These are phyloP conservation scores for Hydrozoanthus tunicans DNA, from an alignment of 64 coral and sea anemone species.

Conservation along the genomic window DNA sequence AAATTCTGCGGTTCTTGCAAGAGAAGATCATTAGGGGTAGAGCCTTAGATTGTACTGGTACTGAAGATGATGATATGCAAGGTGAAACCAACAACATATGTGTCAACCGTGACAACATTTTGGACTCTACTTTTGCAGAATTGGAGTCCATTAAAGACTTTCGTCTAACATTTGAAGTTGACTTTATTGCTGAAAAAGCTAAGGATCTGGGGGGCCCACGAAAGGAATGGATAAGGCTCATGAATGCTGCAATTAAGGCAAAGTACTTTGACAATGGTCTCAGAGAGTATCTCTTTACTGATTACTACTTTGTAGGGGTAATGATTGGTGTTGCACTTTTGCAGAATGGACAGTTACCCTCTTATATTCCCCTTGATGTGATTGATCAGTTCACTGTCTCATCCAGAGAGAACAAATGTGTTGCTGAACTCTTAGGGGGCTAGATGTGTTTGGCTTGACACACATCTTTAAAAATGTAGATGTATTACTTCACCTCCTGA, in stretches of 20 bases:
- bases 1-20: conserved; percentile 45
- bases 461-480: neutral
- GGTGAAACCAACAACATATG: conserved; percentile 17
- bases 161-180: conserved; percentile 52
- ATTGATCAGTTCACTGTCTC: conserved; percentile 17
- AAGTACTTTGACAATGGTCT: conserved; percentile 63
- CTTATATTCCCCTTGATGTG: conserved; percentile 2
- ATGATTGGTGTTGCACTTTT: conserved; percentile 33
- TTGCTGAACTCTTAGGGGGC: conserved; percentile 20
- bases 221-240: conserved; percentile 54
- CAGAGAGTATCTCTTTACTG: conserved; percentile 9
- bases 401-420: conserved; percentile 34
- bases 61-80: neutral
- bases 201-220: conserved; percentile 39
- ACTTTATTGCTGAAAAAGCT: conserved; percentile 54
- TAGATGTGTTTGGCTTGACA: conserved; percentile 55
- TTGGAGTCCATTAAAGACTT: conserved; percentile 52
- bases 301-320: conserved; percentile 31
- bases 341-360: conserved; percentile 45
- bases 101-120: conserved; percentile 25
- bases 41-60: neutral
- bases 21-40: conserved; percentile 27
- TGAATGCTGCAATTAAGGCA: conserved; percentile 43
- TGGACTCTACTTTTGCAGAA: conserved; percentile 58
- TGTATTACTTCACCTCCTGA: conserved; percentile 34